Evolutionary conservation across 2,797 vertebrate genomes (phyloP).

Genomic region (Pantherophis alleghaniensis): DNA sequence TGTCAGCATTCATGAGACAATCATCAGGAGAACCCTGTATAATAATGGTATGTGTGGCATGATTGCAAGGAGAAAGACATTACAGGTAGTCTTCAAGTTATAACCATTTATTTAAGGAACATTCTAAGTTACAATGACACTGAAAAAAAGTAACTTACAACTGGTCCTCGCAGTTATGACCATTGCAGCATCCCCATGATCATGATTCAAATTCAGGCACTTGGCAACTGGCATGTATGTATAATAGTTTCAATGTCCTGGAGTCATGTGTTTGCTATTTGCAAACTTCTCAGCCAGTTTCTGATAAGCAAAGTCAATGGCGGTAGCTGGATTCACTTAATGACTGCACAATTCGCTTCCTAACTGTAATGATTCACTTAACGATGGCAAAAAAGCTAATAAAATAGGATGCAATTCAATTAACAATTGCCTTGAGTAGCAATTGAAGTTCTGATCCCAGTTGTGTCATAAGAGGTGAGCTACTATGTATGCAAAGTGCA

Average conservation of each 20-base stretch:
- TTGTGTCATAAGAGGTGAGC: not conserved
- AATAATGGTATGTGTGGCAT: not conserved
- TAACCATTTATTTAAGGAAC: not conserved
- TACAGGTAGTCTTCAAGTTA: not conserved
- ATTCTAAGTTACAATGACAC: not conserved
- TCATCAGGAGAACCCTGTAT: not conserved
- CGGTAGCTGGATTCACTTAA: not conserved
- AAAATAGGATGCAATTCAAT: not conserved
- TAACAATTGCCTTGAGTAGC: not conserved
- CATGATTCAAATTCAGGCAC: not conserved
- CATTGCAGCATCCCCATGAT: not conserved
- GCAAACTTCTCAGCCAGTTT: not conserved
- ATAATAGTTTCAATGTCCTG: not conserved
- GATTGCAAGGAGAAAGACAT: not conserved
- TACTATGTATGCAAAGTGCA: not conserved
- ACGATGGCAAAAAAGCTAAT: not conserved
- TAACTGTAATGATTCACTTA: not conserved
- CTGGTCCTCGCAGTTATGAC: not conserved
- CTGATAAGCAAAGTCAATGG: not conserved
- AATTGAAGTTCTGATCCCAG: not conserved
- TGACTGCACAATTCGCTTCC: not conserved
- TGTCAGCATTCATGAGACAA: not conserved
- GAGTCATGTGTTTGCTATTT: not conserved
- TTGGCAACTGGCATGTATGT: not conserved
- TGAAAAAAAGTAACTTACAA: not conserved